phyloP scores from a whole-genome alignment of 2,888 invertebrate species.

The Allophyes oxyacanthae region DNA sequence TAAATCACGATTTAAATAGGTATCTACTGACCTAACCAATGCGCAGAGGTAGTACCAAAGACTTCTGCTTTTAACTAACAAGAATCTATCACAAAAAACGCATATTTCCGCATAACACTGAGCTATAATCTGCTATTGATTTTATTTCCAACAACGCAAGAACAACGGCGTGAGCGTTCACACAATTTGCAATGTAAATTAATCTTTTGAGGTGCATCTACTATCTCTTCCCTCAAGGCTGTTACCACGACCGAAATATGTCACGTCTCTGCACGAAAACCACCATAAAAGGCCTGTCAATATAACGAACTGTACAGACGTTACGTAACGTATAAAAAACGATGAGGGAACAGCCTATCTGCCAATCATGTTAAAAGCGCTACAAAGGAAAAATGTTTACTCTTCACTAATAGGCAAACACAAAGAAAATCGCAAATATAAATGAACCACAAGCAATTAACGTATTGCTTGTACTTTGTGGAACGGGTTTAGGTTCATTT shows the following conservation, averaged over 20 bases:
- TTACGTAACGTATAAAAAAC: slow-evolving; percentile 4
- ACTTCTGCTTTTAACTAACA: too few species aligned
- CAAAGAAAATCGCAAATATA: slow-evolving; percentile 8
- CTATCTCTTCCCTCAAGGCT: too few species aligned
- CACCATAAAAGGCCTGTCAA: slow-evolving; percentile 23
- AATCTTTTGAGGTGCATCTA: slow-evolving; percentile 19
- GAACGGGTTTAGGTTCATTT: slow-evolving; percentile 29
- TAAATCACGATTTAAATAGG: too few species aligned
- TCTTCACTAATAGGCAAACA: slow-evolving; percentile 18
- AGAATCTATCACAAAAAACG: too few species aligned
- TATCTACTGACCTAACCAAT: too few species aligned
- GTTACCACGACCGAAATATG: slow-evolving; percentile 9
- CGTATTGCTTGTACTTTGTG: background rate
- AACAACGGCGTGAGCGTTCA: background rate
- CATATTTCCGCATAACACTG: too few species aligned
- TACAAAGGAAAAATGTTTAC: slow-evolving; percentile 29
- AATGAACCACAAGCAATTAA: too few species aligned
- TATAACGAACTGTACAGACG: background rate
- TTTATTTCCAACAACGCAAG: background rate
- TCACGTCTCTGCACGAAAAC: slow-evolving; percentile 1
- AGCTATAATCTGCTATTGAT: too few species aligned
- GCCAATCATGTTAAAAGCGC: slow-evolving; percentile 35
- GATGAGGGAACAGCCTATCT: slow-evolving; percentile 7
- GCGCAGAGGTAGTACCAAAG: too few species aligned
- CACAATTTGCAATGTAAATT: slow-evolving; percentile 8